Percentiles rank a stretch among this genome's conserved stretches.
Evolutionary conservation across 2,888 invertebrate genomes (phyloP).

Genomic region (Cataglyphis rosenhaueri): DNA sequence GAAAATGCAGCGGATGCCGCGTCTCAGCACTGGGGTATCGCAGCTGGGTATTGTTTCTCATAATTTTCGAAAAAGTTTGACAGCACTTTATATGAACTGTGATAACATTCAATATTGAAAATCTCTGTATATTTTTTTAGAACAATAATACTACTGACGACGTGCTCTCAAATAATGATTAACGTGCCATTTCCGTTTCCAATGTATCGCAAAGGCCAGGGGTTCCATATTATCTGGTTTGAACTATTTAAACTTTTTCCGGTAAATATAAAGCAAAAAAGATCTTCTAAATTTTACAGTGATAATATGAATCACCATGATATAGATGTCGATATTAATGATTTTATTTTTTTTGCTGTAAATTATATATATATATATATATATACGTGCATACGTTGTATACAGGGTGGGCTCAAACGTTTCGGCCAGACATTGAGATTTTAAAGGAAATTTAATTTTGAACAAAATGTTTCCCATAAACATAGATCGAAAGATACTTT

Average conservation of each 20-base stretch:
- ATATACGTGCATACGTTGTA: no score
- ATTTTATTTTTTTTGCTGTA: background rate
- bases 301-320: background rate
- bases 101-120: background rate
- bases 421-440: no score
- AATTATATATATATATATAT: background rate
- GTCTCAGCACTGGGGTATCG: constrained; percentile 93
- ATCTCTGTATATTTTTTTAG: constrained; percentile 81
- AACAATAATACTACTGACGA: constrained; percentile 91
- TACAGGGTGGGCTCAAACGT: no score
- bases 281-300: background rate
- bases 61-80: background rate
- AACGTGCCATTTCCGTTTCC: constrained; percentile 89
- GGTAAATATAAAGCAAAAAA: constrained; percentile 85
- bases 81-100: background rate
- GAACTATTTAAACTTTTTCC: constrained; percentile 93
- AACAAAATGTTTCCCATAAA: no score
- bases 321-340: background rate
- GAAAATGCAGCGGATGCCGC: constrained; percentile 93
- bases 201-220: constrained; percentile 87
- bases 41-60: constrained; percentile 88
- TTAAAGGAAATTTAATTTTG: no score
- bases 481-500: no score
- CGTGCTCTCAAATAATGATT: constrained; percentile 93
- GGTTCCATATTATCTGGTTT: constrained; percentile 88